phyloP scores from a whole-genome alignment of 2,113 vertebrate genomes.

The Xiphophorus maculatus region DNA sequence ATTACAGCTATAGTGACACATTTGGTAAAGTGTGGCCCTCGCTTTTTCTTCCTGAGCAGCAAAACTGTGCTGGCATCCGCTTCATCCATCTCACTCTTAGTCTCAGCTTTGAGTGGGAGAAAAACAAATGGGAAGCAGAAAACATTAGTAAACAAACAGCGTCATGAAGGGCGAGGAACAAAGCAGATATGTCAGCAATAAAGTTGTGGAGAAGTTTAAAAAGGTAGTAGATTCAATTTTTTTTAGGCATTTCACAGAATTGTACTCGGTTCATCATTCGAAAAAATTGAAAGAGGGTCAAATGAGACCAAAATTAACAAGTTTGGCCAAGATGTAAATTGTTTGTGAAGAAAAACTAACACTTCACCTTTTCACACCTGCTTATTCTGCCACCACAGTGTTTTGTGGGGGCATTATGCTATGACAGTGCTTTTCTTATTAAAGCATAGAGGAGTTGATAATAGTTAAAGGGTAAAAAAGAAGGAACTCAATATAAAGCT shows the following conservation, averaged over 20 bases:
- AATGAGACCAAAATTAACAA: background rate
- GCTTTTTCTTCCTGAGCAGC: conserved; percentile 33
- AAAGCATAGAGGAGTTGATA: background rate
- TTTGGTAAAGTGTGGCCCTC: conserved; percentile 47
- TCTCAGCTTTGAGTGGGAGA: background rate
- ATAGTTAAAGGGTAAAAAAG: background rate
- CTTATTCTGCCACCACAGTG: no score
- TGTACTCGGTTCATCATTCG: background rate
- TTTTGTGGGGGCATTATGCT: background rate
- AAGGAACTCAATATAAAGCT: background rate
- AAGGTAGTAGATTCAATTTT: background rate
- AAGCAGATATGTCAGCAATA: conserved; percentile 5
- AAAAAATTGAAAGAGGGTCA: background rate
- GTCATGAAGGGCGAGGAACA: background rate
- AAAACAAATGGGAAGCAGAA: background rate
- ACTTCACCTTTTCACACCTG: no score
- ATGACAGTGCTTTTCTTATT: background rate
- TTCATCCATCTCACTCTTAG: conserved; percentile 37
- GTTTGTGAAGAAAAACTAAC: no score
- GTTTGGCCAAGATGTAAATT: no score
- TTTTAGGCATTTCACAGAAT: background rate
- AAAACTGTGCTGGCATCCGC: conserved; percentile 40
- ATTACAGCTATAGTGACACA: conserved; percentile 58
- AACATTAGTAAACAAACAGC: background rate
- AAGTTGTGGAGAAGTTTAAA: conserved; percentile 8